Evolutionary conservation across 2,888 invertebrate species (phyloP), one percentile per base, ranked within the genome.

Genomic region (Heliconius ethilla): DNA sequence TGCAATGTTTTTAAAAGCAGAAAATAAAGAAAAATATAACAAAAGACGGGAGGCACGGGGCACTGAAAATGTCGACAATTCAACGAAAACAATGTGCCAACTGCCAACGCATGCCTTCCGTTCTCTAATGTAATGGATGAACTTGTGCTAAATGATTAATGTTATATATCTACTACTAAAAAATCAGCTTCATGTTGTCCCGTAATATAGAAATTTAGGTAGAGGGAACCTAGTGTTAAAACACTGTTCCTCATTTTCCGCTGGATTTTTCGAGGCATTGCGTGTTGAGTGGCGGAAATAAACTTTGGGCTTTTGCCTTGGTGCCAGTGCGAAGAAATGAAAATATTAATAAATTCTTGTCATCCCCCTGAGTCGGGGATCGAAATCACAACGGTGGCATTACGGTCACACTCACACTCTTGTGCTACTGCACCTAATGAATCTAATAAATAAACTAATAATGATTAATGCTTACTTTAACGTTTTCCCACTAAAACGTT

Each of bases 101-200:
- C 33, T 33, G 33, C 33, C 33, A 33, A 33, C 33, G 18, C 15
- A 66, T 33, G 29, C 22, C 66, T 66, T 33, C 4, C 10, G 66
- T 18, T 66, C 33, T 66, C 67, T 67, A 67, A 67, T 37, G 9
- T 67, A 67, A 33, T 10, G 22, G 66, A 22, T 66, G 66, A 22
- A 22, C 10, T 13, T 18, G 29, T 65, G 4, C 5, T 65, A 18
- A 29, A 29, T 9, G 29, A 27, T 63, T 22, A 55, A 18, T 18
- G 18, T 18, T 15, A 33, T 33, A 33, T 40, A 40, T 40, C 0
- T 40, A 40, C 40, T 40, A 40, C 11, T 3, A 40, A 40, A 37
- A 37, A 37, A 37, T 37, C 59, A 59, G 10, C 10, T 59, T n/a
- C n/a, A 59, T 25, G 3, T 11, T 62, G 10, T 25, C n/a, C 59